These are phyloP conservation scores for Choristoneura fumiferana DNA, from an alignment of 1,140 invertebrate species.

Conservation along the genomic window DNA sequence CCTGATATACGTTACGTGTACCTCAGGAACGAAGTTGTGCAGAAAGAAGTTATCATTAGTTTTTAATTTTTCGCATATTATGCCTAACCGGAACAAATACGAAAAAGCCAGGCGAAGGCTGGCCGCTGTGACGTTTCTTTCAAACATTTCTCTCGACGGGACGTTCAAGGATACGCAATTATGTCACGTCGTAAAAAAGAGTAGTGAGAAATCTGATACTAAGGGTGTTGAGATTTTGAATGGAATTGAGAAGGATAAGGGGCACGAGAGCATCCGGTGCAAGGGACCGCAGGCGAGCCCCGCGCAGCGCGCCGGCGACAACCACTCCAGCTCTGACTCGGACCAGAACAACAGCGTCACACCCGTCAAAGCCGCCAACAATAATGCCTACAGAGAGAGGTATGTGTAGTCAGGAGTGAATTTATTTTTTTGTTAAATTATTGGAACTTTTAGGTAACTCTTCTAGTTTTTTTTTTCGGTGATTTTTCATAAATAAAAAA, in stretches of 20 bases:
- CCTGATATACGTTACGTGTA: too few relatives aligned
- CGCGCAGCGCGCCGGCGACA: slow-evolving; percentile 71
- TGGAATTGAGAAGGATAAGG: slow-evolving; percentile 32
- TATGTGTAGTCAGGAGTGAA: slow-evolving; percentile 45
- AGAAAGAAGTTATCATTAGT: too few relatives aligned
- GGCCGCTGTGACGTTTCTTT: slow-evolving; percentile 93
- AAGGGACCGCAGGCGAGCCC: slow-evolving; percentile 56
- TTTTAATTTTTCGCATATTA: too few relatives aligned
- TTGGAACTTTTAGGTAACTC: neutral
- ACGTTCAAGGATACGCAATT: slow-evolving; percentile 87
- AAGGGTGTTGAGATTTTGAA: slow-evolving; percentile 36
- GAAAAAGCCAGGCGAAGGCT: slow-evolving; percentile 82
- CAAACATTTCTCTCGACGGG: slow-evolving; percentile 96
- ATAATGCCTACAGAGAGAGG: slow-evolving; percentile 81
- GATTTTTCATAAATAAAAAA: too few relatives aligned
- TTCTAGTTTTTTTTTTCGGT: too few relatives aligned
- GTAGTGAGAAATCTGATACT: slow-evolving; percentile 54
- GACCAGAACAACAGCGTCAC: slow-evolving; percentile 78
- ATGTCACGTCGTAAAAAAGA: slow-evolving; percentile 50
- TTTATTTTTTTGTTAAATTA: neutral
- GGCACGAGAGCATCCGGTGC: slow-evolving; percentile 42
- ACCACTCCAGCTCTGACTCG: slow-evolving; percentile 83
- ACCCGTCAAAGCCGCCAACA: slow-evolving; percentile 47
- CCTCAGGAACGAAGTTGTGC: too few relatives aligned
- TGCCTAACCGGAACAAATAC: slow-evolving; percentile 62